Evolutionary conservation across 1,140 invertebrate genomes (phyloP).

Genomic region (Eumaeus atala): DNA sequence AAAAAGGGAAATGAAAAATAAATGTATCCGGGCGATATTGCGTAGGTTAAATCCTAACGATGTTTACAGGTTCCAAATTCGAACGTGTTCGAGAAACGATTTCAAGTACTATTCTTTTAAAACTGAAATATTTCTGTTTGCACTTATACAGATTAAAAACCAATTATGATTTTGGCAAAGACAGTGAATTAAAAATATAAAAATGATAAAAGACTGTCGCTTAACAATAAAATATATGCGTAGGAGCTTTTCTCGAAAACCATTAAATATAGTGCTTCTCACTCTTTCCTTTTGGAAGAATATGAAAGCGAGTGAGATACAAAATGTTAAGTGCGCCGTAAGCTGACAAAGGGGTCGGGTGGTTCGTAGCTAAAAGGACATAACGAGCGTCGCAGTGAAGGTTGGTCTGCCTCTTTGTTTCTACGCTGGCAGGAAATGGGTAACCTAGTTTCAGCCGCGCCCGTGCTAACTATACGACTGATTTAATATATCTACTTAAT

Average conservation of each 20-base stretch:
- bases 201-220: no score
- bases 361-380: conserved; percentile 35
- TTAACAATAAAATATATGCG: no score
- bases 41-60: conserved; percentile 45
- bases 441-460: conserved; percentile 60
- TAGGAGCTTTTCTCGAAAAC: conserved; percentile 5
- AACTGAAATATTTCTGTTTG: no score
- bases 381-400: conserved; percentile 31
- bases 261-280: conserved; percentile 13
- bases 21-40: conserved; percentile 55
- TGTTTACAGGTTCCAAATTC: conserved; percentile 1
- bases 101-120: not conserved
- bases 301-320: conserved; percentile 15
- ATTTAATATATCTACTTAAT: conserved; percentile 49
- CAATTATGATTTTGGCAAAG: no score
- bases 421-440: conserved; percentile 46
- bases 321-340: conserved; percentile 18
- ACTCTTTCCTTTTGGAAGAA: conserved; percentile 5
- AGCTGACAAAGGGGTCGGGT: conserved; percentile 33
- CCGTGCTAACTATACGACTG: conserved; percentile 33
- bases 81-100: not conserved
- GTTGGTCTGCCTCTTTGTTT: conserved; percentile 36
- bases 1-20: conserved; percentile 61
- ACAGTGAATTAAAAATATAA: no score
- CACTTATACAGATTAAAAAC: no score